Conservation (phyloP, 2,797 vertebrate genomes). For the Agapornis canus region DNA sequence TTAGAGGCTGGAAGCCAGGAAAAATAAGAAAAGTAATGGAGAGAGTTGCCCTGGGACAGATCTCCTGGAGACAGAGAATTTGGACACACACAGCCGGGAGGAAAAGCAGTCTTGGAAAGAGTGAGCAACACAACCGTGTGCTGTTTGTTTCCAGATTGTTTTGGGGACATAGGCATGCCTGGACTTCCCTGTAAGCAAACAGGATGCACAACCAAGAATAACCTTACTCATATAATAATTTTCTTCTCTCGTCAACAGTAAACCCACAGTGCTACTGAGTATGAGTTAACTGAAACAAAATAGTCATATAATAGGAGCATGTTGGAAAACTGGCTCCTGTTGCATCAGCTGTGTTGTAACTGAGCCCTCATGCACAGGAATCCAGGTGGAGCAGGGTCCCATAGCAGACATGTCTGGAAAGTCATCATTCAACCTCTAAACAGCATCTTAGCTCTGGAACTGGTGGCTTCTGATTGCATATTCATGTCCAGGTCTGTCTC, state of each 20-base stretch:
- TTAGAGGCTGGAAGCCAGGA: slow-evolving; percentile 29
- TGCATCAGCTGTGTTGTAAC: not conserved
- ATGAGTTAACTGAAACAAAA: not conserved
- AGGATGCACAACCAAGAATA: not conserved
- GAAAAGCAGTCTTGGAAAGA: not conserved
- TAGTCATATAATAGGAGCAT: accelerated
- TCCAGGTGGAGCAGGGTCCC: not conserved
- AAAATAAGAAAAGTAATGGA: not conserved
- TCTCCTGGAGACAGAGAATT: not conserved
- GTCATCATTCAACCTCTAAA: not conserved
- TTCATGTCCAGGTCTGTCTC: not conserved
- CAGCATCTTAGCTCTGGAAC: not conserved
- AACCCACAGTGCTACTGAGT: not conserved
- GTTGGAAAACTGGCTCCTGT: not conserved
- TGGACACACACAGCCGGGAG: not conserved
- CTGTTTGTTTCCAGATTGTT: not conserved
- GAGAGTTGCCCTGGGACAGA: not conserved
- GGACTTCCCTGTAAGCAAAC: not conserved
- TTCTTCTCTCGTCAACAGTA: not conserved
- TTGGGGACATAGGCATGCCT: not conserved
- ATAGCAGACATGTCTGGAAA: not conserved
- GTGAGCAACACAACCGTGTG: not conserved
- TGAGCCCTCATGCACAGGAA: not conserved
- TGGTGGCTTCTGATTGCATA: not conserved
- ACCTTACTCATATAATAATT: not conserved